phyloP scores from a whole-genome alignment of 2,888 invertebrate species.

The Sicus ferrugineus region DNA sequence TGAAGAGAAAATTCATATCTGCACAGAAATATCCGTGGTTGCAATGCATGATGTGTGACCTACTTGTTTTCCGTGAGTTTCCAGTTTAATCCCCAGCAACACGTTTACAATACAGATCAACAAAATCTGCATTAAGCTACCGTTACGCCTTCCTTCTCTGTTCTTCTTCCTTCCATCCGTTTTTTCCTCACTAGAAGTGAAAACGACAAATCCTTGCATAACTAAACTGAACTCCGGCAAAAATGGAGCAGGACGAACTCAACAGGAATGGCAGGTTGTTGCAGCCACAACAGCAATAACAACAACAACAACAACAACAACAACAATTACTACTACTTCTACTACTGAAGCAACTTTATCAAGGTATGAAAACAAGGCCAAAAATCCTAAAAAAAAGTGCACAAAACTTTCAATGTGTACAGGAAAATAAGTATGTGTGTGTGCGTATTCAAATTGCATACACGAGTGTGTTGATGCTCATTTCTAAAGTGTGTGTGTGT shows the following conservation, averaged over 20 bases:
- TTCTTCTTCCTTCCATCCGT: background rate
- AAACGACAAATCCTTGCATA: constrained; percentile 18
- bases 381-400: background rate
- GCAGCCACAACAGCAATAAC: background rate
- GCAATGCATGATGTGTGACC: too few relatives aligned
- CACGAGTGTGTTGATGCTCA: too few relatives aligned
- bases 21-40: too few relatives aligned
- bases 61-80: too few relatives aligned
- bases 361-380: constrained; percentile 12
- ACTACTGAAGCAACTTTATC: constrained; percentile 6
- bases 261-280: background rate
- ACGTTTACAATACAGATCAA: too few relatives aligned
- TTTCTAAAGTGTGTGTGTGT: background rate
- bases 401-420: too few relatives aligned
- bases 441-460: too few relatives aligned
- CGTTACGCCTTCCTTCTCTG: background rate
- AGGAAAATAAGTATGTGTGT: background rate
- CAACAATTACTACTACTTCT: constrained; percentile 1
- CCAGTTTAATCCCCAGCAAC: too few relatives aligned
- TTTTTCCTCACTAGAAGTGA: background rate
- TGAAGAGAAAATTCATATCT: too few relatives aligned
- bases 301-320: constrained; percentile 4
- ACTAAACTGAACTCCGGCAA: constrained; percentile 9
- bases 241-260: background rate
- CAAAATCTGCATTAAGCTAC: background rate